Base-by-base conservation (phyloP, 2,888 invertebrate species). In the Leptura quadrifasciata region DNA sequence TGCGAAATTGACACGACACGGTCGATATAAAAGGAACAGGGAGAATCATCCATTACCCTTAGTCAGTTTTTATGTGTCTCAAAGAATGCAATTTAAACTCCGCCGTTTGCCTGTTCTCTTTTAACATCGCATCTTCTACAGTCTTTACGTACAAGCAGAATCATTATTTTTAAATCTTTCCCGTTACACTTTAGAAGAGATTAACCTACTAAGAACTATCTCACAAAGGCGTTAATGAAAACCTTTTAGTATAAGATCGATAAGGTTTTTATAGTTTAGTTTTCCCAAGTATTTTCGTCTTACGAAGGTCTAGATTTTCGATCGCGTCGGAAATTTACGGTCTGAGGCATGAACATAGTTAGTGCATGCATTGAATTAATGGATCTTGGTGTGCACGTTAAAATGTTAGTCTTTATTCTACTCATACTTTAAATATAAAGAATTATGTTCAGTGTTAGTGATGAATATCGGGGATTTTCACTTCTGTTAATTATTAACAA, bases 41-140 rank as follows among this genome's bases (percentile, higher is more conserved):
- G 39, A 39, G 15, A 47, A n/a, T 47, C n/a, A n/a, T 47, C 15
- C 15, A 47, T 47, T 47, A 47, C 15, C 12, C 17, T 47, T 47
- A 47, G 47, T 47, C 47, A 47, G 47, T 47, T 47, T 47, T 47
- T 47, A 47, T 15, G 47, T 47, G 47, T 47, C 47, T n/a, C 47
- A 47, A 47, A 47, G 47, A 47, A 47, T 47, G 47, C 47, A 47
- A 47, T 47, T 47, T 47, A 47, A 47, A 47, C 47, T n/a, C 5
- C n/a, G 2, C 35, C 10, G 39, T 47, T 47, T 47, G 12, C 12
- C 47, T n/a, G 47, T n/a, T 47, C 47, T 6, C 15, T 47, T 47
- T 47, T 12, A 6, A 47, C 5, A n/a, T 47, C 5, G 15, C 47
- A 47, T 47, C 5, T 47, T 47, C n/a, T n/a, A 3, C n/a, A 47